Conservation (phyloP, 2,888 invertebrate genomes). For the Ochropacha duplaris region DNA sequence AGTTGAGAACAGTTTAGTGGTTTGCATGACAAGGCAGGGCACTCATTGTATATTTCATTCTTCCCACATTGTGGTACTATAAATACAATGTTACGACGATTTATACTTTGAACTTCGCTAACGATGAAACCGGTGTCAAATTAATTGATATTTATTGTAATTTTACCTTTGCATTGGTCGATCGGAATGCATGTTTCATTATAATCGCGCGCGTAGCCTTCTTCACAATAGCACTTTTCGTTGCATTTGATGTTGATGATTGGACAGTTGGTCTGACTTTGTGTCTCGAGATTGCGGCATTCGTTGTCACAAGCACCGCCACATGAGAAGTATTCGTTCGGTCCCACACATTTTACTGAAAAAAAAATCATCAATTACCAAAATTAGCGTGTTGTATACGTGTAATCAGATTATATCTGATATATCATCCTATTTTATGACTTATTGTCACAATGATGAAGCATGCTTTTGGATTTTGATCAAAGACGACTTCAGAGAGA, state of each 20-base stretch:
- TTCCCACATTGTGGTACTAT: neutral
- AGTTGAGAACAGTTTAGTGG: neutral
- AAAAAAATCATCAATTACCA: neutral
- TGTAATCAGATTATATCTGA: no score
- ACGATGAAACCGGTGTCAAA: no score
- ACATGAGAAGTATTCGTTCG: constrained; percentile 36
- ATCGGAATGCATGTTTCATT: constrained; percentile 40
- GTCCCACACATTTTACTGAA: constrained; percentile 10
- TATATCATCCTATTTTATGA: no score
- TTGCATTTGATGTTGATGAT: constrained; percentile 40
- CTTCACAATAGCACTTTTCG: constrained; percentile 45
- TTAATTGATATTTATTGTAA: no score
- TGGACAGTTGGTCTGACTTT: constrained; percentile 36
- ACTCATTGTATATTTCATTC: neutral
- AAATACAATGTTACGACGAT: neutral
- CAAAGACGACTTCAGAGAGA: no score
- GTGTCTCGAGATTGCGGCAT: constrained; percentile 30
- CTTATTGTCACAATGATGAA: no score
- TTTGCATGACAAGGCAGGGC: neutral
- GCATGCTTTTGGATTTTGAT: no score
- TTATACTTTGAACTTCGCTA: no score
- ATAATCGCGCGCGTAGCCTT: constrained; percentile 39
- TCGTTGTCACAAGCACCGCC: constrained; percentile 47
- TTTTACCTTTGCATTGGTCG: constrained; percentile 24
- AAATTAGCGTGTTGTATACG: no score